Base-by-base conservation (phyloP, 2,888 invertebrate species). In the Sphecodes monilicornis region DNA sequence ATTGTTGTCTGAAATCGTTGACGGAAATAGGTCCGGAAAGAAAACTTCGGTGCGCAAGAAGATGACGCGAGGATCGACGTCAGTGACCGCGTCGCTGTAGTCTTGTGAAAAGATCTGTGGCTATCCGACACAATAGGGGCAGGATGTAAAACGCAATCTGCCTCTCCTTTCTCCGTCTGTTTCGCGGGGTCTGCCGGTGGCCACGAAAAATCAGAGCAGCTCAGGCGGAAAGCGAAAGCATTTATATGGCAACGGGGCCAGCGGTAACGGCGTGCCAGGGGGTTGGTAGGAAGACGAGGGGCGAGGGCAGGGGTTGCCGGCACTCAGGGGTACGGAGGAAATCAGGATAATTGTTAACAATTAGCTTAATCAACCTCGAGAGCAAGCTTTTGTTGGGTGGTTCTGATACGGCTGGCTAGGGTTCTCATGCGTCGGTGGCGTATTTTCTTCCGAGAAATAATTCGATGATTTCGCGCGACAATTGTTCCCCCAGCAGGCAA, bases 341-440 rank as follows among this genome's bases (percentile, higher is more conserved):
- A 94, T 94, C 94, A 92, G 93, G 94, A 94, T 94, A 94, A 94
- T 94, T 94, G 94, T 94, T 94, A 94, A 94, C 94, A 94, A 94
- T 94, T 94, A 94, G 93, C 93, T 94, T 94, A 94, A 94, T 94
- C 94, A 94, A 94, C 92, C 93, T 93, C 91, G 93, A 94, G 94
- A 93, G 93, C 91, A 89, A 91, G 93, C 93, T 94, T 94, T 94
- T 93, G 94, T 94, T 92, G 90, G 89, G 82, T 84, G 80, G 89
- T 85, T 91, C 92, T 89, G 91, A 91, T 92, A 90, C 89, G 83
- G 78, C 86, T 70, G 82, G 68, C 78, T 80, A 83, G 85, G 90
- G 90, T 92, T 91, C 90, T 92, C 91, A 88, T 92, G 86, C 87
- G 84, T 81, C 64, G 50, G 72, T 46, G 57, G 66, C 69, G 77